These are phyloP conservation scores for Argentina silus DNA, from an alignment of 2,797 vertebrate species.

Conservation along the genomic window DNA sequence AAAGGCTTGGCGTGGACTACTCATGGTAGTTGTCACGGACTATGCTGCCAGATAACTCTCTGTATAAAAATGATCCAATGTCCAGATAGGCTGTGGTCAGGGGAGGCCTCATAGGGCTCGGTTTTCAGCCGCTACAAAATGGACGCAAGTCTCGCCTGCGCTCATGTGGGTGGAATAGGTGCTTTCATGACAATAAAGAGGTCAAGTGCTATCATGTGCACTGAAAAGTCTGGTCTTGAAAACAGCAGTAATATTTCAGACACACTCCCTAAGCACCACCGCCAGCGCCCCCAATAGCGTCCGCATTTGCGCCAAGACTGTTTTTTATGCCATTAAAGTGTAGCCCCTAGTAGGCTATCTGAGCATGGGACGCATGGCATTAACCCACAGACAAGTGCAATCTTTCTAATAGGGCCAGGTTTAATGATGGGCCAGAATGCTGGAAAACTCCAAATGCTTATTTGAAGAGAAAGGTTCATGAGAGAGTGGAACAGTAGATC, in stretches of 20 bases:
- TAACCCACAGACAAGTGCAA: not conserved
- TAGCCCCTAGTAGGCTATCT: not conserved
- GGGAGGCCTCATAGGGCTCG: not conserved
- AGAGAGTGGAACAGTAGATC: conserved; percentile 2
- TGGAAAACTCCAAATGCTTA: not conserved
- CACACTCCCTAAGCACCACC: too few species aligned
- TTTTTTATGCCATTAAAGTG: too few species aligned
- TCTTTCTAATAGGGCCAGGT: not conserved
- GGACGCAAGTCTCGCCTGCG: too few species aligned
- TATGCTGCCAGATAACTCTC: conserved; percentile 16
- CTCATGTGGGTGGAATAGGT: too few species aligned
- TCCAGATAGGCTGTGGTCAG: not conserved
- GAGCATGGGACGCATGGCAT: not conserved
- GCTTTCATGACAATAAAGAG: too few species aligned
- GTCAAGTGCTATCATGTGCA: too few species aligned
- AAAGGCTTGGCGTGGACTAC: not conserved
- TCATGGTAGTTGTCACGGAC: not conserved
- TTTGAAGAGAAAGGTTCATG: not conserved
- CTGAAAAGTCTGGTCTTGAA: too few species aligned
- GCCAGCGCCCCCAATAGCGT: too few species aligned
- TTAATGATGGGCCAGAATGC: not conserved
- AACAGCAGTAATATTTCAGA: too few species aligned
- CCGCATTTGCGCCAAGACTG: too few species aligned
- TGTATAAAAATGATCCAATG: not conserved
- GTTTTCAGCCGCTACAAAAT: not conserved